Evolutionary conservation across 30 jellyfish, hydroid and myxozoan genomes (phyloP).

Genomic region (Turritopsis rubra): DNA sequence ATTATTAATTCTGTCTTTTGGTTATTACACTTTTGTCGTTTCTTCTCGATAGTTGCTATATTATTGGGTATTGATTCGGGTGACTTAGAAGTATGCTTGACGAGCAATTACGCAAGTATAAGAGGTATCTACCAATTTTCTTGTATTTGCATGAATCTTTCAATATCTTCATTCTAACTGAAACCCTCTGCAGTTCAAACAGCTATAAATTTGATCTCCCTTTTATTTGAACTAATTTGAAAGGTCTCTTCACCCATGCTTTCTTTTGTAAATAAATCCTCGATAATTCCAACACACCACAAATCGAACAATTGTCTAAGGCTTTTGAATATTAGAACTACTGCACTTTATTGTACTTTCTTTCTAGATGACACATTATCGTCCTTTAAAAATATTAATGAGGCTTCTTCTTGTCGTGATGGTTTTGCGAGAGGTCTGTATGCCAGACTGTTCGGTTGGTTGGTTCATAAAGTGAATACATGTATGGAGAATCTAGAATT

Average conservation of each 20-base stretch:
- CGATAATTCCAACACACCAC: too few relatives aligned
- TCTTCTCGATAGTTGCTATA: conserved; percentile 73
- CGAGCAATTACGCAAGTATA: conserved; percentile 38
- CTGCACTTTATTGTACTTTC: too few relatives aligned
- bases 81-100: conserved; percentile 63
- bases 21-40: too few relatives aligned
- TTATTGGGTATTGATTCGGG: conserved; percentile 70
- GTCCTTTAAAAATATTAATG: conserved; percentile 42
- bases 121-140: conserved; percentile 39
- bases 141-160: neutral
- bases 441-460: conserved; percentile 73
- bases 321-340: too few relatives aligned
- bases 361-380: conserved; percentile 65
- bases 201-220: neutral
- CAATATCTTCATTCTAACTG: too few relatives aligned
- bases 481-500: conserved; percentile 34
- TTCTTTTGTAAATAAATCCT: too few relatives aligned
- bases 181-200: too few relatives aligned
- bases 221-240: neutral
- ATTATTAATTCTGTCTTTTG: too few relatives aligned
- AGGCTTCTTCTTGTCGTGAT: conserved; percentile 63
- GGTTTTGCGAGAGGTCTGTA: conserved; percentile 46
- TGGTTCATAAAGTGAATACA: conserved; percentile 43
- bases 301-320: too few relatives aligned
- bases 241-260: too few relatives aligned